Evolutionary conservation across 1,140 invertebrate genomes (phyloP).

Genomic region (Drosophila kepulauana): DNA sequence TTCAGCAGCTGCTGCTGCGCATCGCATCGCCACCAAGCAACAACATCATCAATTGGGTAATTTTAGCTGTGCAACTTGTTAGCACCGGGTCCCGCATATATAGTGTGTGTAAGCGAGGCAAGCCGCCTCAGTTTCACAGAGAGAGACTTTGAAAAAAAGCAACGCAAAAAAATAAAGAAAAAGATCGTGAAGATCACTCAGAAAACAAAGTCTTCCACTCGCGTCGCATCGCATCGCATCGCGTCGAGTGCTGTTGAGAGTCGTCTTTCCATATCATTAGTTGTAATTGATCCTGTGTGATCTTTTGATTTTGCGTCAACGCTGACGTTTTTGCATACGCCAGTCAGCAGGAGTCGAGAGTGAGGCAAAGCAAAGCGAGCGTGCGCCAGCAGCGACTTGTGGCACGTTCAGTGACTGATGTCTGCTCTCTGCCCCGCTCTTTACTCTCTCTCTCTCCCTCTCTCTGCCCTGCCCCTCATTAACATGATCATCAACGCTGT

Average conservation of each 20-base stretch:
- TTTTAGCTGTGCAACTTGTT: conserved; percentile 75
- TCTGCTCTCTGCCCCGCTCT: not conserved
- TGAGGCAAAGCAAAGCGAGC: conserved; percentile 16
- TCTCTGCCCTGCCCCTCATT: conserved; percentile 70
- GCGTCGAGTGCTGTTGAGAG: not conserved
- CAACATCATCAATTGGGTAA: conserved; percentile 74
- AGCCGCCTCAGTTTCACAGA: conserved; percentile 48
- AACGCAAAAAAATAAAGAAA: too few species aligned
- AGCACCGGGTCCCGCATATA: conserved; percentile 74
- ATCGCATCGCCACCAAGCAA: not conserved
- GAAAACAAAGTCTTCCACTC: not conserved
- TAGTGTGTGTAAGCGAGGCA: conserved; percentile 13
- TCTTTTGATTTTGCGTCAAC: conserved; percentile 83
- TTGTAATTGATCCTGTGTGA: conserved; percentile 84
- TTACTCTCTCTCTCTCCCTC: not conserved
- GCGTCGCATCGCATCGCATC: not conserved
- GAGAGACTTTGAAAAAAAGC: conserved; percentile 44
- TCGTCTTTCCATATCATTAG: conserved; percentile 75
- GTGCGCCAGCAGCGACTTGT: conserved; percentile 63
- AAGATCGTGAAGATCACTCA: not conserved
- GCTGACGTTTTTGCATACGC: conserved; percentile 68
- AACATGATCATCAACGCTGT: conserved; percentile 83
- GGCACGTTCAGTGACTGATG: conserved; percentile 31
- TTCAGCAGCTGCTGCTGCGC: not conserved
- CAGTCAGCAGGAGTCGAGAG: not conserved